Evolutionary conservation across 2,797 vertebrate genomes (phyloP), one percentile per base, ranked within the genome.

Genomic region (Graptemys geographica): DNA sequence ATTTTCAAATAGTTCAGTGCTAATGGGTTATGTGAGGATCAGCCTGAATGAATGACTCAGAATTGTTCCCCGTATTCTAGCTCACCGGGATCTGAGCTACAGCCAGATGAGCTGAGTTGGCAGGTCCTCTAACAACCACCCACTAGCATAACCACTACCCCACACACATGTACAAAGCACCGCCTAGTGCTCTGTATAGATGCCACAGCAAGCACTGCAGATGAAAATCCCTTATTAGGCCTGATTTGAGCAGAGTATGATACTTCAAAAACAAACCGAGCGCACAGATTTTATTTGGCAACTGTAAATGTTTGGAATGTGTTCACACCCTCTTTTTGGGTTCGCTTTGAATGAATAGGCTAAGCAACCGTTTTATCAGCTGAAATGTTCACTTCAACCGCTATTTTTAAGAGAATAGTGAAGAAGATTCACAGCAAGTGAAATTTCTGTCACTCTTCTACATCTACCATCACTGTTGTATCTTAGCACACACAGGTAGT

Each of bases 121-220:
- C 51, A 49, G 37, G 19, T 5, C 49, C 19, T 84, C 31, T 8
- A 81, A 33, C 5, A 55, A 33, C 12, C 4, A 2, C 18, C 59
- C 74, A 31, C 53, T 74, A 52, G 28, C 52, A 49, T 5, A 27
- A 74, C 27, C 11, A 80, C 23, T n/a, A 72, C 8, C 8, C 8
- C 5, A 3, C 53, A 19, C 37, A 31, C 8, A 8, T 1, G 1
- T 74, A n/a, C 21, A 10, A 44, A 53, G 18, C 31, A 33, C 0
- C 0, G 12, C 31, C 59, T 25, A 3, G 25, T 5, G 23, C 3
- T 18, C 44, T 47, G 21, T 65, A 10, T 55, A 25, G 76, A 62
- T 6, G 5, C 2, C 11, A 18, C 18, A 82, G 81, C 3, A 18
- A 53, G 13, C 23, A 81, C 10, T n/a, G 51, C 33, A 27, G 41